Evolutionary conservation across 2,113 vertebrate genomes (phyloP).

Genomic region (Pluvialis apricaria): DNA sequence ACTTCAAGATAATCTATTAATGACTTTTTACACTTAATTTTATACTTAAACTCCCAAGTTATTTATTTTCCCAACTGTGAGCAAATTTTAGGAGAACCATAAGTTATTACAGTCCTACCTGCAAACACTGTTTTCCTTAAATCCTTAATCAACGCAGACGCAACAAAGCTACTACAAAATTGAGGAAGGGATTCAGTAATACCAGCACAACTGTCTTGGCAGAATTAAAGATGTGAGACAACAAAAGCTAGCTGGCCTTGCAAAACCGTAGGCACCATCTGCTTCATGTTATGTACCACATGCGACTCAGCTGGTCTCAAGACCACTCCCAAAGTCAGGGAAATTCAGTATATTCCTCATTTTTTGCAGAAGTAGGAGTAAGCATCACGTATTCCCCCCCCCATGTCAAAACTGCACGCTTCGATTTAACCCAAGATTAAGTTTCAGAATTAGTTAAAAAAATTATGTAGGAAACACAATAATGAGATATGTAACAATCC

Average conservation of each 20-base stretch:
- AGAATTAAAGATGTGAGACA: not conserved
- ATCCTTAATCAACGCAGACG: not conserved
- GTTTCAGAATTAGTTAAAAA: not conserved
- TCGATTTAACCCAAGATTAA: not conserved
- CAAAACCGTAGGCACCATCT: not conserved
- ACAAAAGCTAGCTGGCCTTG: not conserved
- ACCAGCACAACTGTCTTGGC: not conserved
- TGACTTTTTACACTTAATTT: not conserved
- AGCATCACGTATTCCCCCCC: not conserved
- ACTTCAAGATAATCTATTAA: not conserved
- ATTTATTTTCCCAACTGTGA: not conserved
- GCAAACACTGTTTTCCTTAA: not conserved
- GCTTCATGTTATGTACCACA: not conserved
- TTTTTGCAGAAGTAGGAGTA: not conserved
- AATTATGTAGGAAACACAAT: not conserved
- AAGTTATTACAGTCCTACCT: not conserved
- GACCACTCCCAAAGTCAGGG: not conserved
- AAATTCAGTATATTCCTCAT: not conserved
- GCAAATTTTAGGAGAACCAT: not conserved
- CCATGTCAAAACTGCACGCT: not conserved
- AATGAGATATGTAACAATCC: not conserved
- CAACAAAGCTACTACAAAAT: not conserved
- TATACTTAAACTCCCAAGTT: not conserved
- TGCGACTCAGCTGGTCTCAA: not conserved
- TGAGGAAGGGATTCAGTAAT: not conserved